Evolutionary conservation across 2,113 vertebrate species (phyloP), one percentile per base, ranked within the genome.

Genomic region (Corynorhinus townsendii): DNA sequence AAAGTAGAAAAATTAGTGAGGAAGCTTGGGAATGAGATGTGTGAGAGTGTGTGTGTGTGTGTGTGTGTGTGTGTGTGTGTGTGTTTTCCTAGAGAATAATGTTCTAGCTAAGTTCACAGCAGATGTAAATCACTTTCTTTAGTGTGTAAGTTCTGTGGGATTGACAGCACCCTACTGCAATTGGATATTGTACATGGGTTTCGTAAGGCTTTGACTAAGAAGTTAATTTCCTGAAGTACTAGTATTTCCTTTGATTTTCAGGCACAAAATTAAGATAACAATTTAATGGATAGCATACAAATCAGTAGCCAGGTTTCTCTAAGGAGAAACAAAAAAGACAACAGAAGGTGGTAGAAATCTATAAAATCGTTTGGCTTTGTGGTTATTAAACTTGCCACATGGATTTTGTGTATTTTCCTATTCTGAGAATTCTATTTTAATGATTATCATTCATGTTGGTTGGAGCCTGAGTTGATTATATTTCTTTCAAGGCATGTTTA

Each of bases 201-300:
- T 93, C 79, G 52, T 73, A 86, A 35, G 40, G 1, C 75, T 86
- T 97, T 94, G 96, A 82, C 72, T 80, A 49, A 86, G 80, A 45
- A 80, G 24, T 90, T n/a, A 84, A 76, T 94, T 96, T 97, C 75
- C 81, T 95, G 54, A 91, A 89, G 38, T 59, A 92, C 90, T 96
- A 89, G 40, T 59, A 92, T 94, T 96, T 68, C 77, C 85, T 20
- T 93, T 86, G 84, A 94, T 93, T 97, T 97, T 96, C 59, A 96
- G 93, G 83, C 69, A 91, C 81, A 77, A 52, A 94, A 83, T 91
- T 71, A 90, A 92, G 87, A 80, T 45, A 73, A 38, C 49, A 86
- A 33, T 49, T 15, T 88, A 95, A 81, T 43, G 68, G 91, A 47
- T 72, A 80, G 35, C 43, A 81, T 10, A 40, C 16, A 91, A 49